Evolutionary conservation across 2,113 vertebrate species (phyloP), one percentile per base, ranked within the genome.

Genomic region (Edolisoma coerulescens): DNA sequence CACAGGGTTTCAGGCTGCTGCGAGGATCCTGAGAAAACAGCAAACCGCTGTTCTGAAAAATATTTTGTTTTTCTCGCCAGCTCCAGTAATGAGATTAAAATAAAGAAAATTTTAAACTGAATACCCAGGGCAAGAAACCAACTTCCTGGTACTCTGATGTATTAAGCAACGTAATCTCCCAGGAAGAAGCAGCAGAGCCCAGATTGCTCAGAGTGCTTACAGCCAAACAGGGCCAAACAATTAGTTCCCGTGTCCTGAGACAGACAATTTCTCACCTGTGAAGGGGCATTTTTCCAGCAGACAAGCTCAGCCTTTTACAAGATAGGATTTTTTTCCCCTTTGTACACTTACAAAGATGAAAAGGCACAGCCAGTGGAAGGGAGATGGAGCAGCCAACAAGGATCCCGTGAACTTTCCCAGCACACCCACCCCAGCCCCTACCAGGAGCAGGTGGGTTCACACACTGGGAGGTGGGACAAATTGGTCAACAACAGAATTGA

Each of bases 191-290:
- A 0, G 76, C 64, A 84, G 79, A 96, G 71, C 76, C 60, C 76
- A 92, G 44, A 90, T 71, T 89, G 93, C 95, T 95, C 80, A 75
- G 49, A 96, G 89, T 28, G 1, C 77, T 93, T 76, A 33, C 81
- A 93, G 75, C 60, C 90, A 97, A 92, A 93, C 85, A 86, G 90
- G 71, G 91, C 64, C 56, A 86, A 96, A 97, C 96, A 96, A 95
- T 96, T 80, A 90, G 56, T 57, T 92, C 80, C 96, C 88, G 94
- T 97, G 93, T 96, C 93, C 92, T 8, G 37, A 96, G 79, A 84
- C 71, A 94, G 71, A 93, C 92, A 74, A 96, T 90, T 96, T 96
- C 96, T 97, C 93, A 96, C 96, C 96, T 97, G 90, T 16, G 88
- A 93, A 33, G 0, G 33, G 95, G 95, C 88, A 64, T 60, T 87